phyloP scores from a whole-genome alignment of 2,113 vertebrate genomes.

The Poecilia latipinna region DNA sequence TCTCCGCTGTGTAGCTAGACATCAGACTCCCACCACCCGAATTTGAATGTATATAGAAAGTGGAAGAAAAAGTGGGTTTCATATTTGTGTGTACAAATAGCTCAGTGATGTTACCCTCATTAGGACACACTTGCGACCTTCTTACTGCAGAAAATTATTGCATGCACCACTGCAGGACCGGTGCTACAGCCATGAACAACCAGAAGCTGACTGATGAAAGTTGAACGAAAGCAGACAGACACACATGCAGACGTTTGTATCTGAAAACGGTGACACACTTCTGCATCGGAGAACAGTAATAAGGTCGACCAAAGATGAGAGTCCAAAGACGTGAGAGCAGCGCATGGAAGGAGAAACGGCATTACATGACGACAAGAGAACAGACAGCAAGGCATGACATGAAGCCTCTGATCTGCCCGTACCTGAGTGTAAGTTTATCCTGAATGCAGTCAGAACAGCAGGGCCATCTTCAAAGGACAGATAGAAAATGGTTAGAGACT shows the following conservation, averaged over 20 bases:
- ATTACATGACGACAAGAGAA: conserved; percentile 10
- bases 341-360: not conserved
- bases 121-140: conserved; percentile 1
- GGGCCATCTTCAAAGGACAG: conserved; percentile 71
- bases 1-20: too few species aligned
- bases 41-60: too few species aligned
- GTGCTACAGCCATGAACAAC: conserved; percentile 17
- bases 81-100: not conserved
- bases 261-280: conserved; percentile 9
- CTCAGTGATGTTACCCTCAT: not conserved
- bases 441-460: conserved; percentile 76
- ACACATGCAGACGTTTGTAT: conserved; percentile 26
- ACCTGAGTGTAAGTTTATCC: conserved; percentile 77
- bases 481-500: conserved; percentile 41
- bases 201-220: conserved; percentile 19
- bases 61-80: not conserved
- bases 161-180: conserved; percentile 34
- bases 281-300: conserved; percentile 44
- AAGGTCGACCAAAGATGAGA: conserved; percentile 17
- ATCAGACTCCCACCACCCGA: too few species aligned
- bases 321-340: not conserved
- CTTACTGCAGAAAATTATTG: conserved; percentile 5
- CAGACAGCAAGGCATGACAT: conserved; percentile 70
- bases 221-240: conserved; percentile 30
- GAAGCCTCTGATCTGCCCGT: conserved; percentile 67